A percentile compares a stretch with the other conserved stretches of the same genome.
Conservation (phyloP, 2,888 invertebrate species). For the Nudaria mundana region DNA sequence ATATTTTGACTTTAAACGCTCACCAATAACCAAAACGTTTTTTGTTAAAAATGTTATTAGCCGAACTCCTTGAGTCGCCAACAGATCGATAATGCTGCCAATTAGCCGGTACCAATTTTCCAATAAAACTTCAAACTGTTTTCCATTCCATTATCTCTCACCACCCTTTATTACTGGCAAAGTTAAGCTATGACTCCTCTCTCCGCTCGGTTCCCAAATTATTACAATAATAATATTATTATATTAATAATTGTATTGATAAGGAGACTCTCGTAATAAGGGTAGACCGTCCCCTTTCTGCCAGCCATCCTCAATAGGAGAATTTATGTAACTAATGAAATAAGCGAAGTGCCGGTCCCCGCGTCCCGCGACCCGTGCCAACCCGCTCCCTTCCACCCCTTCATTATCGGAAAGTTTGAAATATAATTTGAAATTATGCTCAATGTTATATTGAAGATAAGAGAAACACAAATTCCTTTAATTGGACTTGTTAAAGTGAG, state of each 20-base stretch:
- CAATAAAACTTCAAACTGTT: constrained; percentile 82
- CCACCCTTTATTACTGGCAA: constrained; percentile 78
- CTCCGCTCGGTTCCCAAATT: constrained; percentile 73
- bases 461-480: constrained; percentile 82
- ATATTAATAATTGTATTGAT: constrained; percentile 82
- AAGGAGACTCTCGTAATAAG: constrained; percentile 82
- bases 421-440: constrained; percentile 82
- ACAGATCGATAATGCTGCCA: constrained; percentile 76
- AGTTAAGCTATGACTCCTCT: constrained; percentile 77
- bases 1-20: constrained; percentile 32
- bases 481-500: constrained; percentile 82
- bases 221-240: constrained; percentile 82
- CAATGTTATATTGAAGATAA: constrained; percentile 82
- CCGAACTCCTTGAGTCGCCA: constrained; percentile 55
- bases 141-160: constrained; percentile 81
- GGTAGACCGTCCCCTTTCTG: constrained; percentile 81
- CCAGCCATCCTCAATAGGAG: constrained; percentile 81
- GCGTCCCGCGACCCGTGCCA: constrained; percentile 46
- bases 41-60: constrained; percentile 54
- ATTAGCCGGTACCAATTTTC: constrained; percentile 79
- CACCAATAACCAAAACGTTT: constrained; percentile 39
- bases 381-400: constrained; percentile 70
- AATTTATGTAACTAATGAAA: constrained; percentile 82
- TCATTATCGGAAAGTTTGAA: constrained; percentile 82
- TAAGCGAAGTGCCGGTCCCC: constrained; percentile 75